Conservation (phyloP, 2,797 vertebrate genomes). For the Muscicapa comitata region DNA sequence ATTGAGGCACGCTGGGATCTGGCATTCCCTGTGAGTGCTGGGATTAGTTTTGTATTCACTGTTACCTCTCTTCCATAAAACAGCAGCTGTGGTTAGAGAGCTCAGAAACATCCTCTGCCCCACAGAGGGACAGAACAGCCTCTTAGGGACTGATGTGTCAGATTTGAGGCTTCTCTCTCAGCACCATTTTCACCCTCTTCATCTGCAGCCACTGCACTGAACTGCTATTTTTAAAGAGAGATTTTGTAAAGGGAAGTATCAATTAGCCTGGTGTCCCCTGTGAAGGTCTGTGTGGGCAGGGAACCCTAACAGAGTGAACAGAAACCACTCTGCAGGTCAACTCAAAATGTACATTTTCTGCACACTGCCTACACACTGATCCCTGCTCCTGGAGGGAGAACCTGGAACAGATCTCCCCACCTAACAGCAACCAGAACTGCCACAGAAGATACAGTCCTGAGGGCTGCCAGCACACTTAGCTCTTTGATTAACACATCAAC, state of each 20-base stretch:
- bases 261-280: not conserved
- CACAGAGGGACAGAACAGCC: not conserved
- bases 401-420: not conserved
- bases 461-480: not conserved
- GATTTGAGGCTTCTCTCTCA: not conserved
- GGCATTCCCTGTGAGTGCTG: not conserved
- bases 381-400: not conserved
- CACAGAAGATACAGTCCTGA: not conserved
- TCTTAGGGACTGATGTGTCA: not conserved
- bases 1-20: not conserved
- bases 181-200: not conserved
- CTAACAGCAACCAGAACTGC: not conserved
- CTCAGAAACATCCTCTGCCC: not conserved
- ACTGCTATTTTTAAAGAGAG: fast-evolving
- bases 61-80: not conserved
- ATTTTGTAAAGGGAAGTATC: not conserved
- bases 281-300: not conserved
- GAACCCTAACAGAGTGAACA: not conserved
- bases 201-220: not conserved
- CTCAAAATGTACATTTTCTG: not conserved
- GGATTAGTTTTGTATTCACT: not conserved
- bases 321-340: not conserved
- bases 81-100: not conserved
- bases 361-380: not conserved
- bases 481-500: not conserved